Conservation (phyloP, 1,140 invertebrate genomes). For the Drosophila kurseongensis region DNA sequence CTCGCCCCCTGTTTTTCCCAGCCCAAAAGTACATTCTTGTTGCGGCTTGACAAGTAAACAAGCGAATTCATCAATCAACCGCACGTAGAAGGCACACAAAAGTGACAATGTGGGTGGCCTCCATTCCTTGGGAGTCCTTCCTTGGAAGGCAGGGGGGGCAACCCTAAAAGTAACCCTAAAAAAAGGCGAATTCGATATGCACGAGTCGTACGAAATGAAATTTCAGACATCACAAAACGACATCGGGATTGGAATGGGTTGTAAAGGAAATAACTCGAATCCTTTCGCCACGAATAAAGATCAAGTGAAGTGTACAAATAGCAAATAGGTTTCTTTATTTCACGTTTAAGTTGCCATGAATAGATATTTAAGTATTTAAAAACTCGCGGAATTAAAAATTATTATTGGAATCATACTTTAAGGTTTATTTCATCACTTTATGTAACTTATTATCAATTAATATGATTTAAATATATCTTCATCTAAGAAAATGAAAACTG, state of each 20-base stretch:
- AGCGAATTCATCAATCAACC: constrained; percentile 78
- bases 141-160: background rate
- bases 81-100: constrained; percentile 72
- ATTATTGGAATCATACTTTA: no score
- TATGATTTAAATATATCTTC: no score
- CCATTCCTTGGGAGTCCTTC: background rate
- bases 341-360: background rate
- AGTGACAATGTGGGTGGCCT: constrained; percentile 57
- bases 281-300: background rate
- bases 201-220: constrained; percentile 48
- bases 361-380: background rate
- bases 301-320: constrained; percentile 17
- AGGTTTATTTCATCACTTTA: no score
- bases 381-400: no score
- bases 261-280: constrained; percentile 19
- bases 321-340: constrained; percentile 8
- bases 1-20: background rate
- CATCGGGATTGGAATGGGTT: constrained; percentile 1
- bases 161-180: constrained; percentile 26
- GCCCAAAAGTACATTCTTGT: constrained; percentile 46
- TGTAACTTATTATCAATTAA: no score
- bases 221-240: constrained; percentile 38
- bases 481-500: no score
- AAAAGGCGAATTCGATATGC: constrained; percentile 43
- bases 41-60: constrained; percentile 71